These are phyloP conservation scores for Xyrichtys novacula DNA, from an alignment of 2,797 vertebrate genomes.

Conservation along the genomic window DNA sequence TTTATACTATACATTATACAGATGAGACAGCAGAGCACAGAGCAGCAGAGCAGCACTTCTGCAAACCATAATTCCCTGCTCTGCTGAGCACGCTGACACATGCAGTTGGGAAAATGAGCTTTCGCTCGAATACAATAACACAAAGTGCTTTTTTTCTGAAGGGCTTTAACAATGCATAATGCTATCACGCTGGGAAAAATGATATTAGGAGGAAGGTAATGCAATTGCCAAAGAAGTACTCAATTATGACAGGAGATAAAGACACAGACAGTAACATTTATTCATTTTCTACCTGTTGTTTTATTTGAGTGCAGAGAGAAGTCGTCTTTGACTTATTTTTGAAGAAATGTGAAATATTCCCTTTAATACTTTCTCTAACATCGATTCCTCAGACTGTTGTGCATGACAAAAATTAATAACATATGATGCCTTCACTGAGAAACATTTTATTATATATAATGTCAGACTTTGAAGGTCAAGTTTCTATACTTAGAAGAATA, in stretches of 20 bases:
- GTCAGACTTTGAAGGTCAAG: background rate
- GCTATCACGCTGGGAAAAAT: slow-evolving; percentile 1
- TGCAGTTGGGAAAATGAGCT: slow-evolving; percentile 16
- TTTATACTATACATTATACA: background rate
- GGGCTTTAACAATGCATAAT: slow-evolving; percentile 4
- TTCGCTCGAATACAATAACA: slow-evolving; percentile 11
- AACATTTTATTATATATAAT: background rate
- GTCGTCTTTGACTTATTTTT: no score
- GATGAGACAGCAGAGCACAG: background rate
- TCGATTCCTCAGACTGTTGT: background rate
- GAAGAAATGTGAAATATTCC: no score
- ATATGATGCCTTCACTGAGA: background rate
- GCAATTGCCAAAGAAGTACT: background rate
- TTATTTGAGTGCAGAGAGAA: background rate
- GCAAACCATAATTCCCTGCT: background rate
- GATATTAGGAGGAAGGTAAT: slow-evolving; percentile 10
- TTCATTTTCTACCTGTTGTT: background rate
- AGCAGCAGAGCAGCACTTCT: background rate
- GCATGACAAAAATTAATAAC: background rate
- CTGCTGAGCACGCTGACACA: slow-evolving; percentile 36
- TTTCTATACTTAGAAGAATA: background rate
- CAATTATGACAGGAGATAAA: slow-evolving; percentile 5
- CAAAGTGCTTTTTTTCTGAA: slow-evolving; percentile 1
- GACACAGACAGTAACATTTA: background rate
- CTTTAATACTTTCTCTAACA: background rate